Conservation (phyloP, 2,113 vertebrate genomes). For the Python bivittatus region DNA sequence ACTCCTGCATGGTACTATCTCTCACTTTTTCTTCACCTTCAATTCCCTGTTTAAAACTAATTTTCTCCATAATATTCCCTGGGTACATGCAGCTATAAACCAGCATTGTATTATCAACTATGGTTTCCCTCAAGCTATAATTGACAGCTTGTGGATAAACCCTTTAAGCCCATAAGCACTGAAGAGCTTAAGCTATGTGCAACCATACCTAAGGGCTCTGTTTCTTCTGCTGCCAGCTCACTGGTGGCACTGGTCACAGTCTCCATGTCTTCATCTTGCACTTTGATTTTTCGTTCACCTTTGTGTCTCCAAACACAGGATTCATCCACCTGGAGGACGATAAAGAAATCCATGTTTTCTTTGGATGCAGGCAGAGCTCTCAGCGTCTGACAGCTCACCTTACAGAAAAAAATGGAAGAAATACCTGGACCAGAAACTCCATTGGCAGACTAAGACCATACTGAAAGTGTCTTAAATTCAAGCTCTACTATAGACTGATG, state of each 20-base stretch:
- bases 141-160: no score
- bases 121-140: background rate
- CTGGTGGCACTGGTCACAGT: constrained; percentile 75
- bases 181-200: no score
- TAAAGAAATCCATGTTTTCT: background rate
- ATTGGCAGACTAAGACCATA: background rate
- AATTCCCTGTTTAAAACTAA: background rate
- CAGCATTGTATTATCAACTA: no score
- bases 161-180: background rate
- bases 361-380: background rate
- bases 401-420: background rate
- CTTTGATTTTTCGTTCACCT: constrained; percentile 90
- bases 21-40: background rate
- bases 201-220: constrained; percentile 83
- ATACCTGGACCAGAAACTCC: background rate
- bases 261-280: constrained; percentile 88
- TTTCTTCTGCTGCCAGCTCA: constrained; percentile 83
- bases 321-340: constrained; percentile 86
- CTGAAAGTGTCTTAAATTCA: background rate
- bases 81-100: background rate
- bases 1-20: background rate
- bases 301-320: constrained; percentile 86
- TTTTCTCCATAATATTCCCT: background rate
- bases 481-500: background rate
- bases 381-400: background rate